Evolutionary conservation across 1,140 invertebrate genomes (phyloP), one percentile per base, ranked within the genome.

Genomic region (Asobara japonica): DNA sequence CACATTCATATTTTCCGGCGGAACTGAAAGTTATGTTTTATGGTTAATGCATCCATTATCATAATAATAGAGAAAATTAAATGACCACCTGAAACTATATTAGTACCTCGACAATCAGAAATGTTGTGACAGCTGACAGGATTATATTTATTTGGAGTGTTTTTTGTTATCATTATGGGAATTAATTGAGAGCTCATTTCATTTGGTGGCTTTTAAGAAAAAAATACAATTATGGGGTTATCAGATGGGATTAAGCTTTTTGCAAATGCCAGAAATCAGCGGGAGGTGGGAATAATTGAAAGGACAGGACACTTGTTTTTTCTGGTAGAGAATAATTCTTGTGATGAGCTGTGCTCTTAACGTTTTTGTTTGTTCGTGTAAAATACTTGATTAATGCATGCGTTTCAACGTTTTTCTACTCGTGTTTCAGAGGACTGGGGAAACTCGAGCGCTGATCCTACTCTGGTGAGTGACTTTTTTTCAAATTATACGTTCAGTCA

Each of bases 1-100:
- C 4, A 96, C 92, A 0, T 91, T 92, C 75, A 96, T 91, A 78
- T 95, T 92, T 80, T 96, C 94, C 3, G 96, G 96, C 69, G 95
- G 93, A 90, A 94, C 96, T 97, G 88, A 45, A 80, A 85, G 27
- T 61, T 27, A 25, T 25, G 11, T 1, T 25, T 56, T 56, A 56
- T 25, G 22, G 51, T 56, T 10, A 56, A 18, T 56, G 20, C 20
- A 56, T 25, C 13, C 51, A 27, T 69, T 48, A 51, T 8, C 30
- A 61, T 60, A 38, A 22, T 45, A 16, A 16, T 16, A 45, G 0
- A 7, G 5, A 16, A 13, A 16, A 16, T 45, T 13, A 45, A 45
- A 45, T 45, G 41, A 45, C 41, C n/a, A 45, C 41, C 41, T 45
- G 13, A 13, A 45, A 16, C 41, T 45, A 16, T 45, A 13, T 5